Evolutionary conservation across 2,888 invertebrate species (phyloP), one percentile per base, ranked within the genome.

Genomic region (Julus scanicus): DNA sequence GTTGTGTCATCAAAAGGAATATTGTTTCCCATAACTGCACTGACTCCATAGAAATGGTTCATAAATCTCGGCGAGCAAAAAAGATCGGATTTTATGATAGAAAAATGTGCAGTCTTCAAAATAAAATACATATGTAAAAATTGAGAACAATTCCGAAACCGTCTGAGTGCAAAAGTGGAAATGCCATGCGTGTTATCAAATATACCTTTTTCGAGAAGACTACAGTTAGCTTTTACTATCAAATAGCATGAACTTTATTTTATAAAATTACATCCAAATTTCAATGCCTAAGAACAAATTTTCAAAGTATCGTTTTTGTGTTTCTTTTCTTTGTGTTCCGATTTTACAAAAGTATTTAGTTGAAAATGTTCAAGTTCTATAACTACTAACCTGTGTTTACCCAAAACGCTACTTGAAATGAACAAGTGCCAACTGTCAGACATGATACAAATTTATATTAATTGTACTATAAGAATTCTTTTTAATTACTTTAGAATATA

Each of bases 41-140:
- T 37, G 80, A 80, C 80, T 80, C 80, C 37, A 80, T 80, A 80
- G 37, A 80, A 80, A 80, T 80, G 80, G 80, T 80, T 80, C 80
- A 80, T 80, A 80, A 80, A 80, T 80, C 80, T 80, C 80, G 6
- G 13, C 80, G 13, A 80, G 80, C 20, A 80, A 29, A 80, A 44
- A 13, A 80, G 80, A 80, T 80, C 80, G 80, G 80, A 37, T 80
- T 20, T 80, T 80, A 80, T 37, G 80, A 80, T 80, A 80, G 80
- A 80, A 37, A 80, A 80, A 80, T 20, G 80, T 80, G 80, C 13
- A 29, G 80, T 80, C 80, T 80, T 80, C 80, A 80, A 63, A 13
- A 6, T 63, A n/a, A 80, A 80, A 80, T 37, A 80, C 80, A 80
- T 80, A 80, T 37, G 37, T 37, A 80, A 80, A 37, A 8, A 37